These are phyloP conservation scores for Diglossa brunneiventris DNA, from an alignment of 2,113 vertebrate species.

Conservation along the genomic window DNA sequence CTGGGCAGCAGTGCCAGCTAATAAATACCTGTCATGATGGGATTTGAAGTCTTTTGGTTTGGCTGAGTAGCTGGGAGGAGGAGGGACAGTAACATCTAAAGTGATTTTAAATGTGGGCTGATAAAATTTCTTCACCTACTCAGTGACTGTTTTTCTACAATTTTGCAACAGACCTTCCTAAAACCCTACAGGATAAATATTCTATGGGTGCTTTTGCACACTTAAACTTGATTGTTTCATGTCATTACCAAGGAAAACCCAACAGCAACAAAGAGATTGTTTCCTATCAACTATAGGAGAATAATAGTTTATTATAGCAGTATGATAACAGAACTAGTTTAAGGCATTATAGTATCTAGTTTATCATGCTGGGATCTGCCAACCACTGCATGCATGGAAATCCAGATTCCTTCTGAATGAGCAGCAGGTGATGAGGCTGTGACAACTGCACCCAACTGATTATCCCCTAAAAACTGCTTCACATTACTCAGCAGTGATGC, in stretches of 20 bases:
- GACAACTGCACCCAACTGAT: constrained; percentile 50
- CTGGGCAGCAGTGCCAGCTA: neutral
- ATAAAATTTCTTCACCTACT: neutral
- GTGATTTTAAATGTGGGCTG: neutral
- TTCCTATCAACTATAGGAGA: neutral
- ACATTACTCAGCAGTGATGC: constrained; percentile 60
- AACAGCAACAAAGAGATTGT: neutral
- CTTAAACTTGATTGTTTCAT: neutral
- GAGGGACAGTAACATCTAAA: neutral
- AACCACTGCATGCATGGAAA: constrained; percentile 30
- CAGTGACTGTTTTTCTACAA: neutral
- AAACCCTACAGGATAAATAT: neutral
- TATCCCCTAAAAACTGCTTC: constrained; percentile 29
- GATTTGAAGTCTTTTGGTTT: neutral
- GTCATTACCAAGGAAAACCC: neutral
- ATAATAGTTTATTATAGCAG: constrained; percentile 6
- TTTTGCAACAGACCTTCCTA: neutral
- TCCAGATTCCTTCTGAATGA: constrained; percentile 61
- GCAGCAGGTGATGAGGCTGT: constrained; percentile 46
- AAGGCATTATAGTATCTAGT: neutral
- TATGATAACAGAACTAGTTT: constrained; percentile 25
- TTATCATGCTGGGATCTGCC: constrained; percentile 16
- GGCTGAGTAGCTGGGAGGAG: neutral
- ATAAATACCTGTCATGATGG: neutral
- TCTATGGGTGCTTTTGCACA: neutral